Conservation (phyloP, 2,113 vertebrate genomes). For the Lasiurus cinereus region DNA sequence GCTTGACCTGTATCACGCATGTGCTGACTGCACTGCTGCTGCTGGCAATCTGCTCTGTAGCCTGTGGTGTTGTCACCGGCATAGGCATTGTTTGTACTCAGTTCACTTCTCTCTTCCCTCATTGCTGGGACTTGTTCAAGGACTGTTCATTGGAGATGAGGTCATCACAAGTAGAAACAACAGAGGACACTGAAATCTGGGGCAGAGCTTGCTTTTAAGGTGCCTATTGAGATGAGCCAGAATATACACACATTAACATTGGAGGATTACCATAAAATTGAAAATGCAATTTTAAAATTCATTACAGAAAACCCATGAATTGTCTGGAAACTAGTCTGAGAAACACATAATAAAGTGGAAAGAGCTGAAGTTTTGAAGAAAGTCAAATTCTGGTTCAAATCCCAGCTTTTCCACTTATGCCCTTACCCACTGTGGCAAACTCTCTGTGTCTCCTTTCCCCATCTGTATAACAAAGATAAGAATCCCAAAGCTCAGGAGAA, state of each 20-base stretch:
- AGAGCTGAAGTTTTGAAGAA: not conserved
- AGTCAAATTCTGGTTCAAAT: not conserved
- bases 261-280: not conserved
- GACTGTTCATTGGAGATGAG: not conserved
- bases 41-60: no score
- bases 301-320: not conserved
- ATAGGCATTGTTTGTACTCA: no score
- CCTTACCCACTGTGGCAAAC: no score
- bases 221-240: not conserved
- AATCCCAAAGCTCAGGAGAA: not conserved
- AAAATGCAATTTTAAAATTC: not conserved
- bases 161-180: not conserved
- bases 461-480: not conserved
- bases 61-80: no score
- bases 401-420: not conserved
- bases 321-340: not conserved
- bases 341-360: not conserved
- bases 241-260: not conserved
- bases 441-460: not conserved
- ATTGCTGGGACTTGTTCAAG: not conserved
- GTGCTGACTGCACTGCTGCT: no score
- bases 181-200: not conserved
- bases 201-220: not conserved
- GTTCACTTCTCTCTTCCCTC: slow-evolving; percentile 26
- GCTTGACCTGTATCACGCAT: no score